These are phyloP conservation scores for Euphonia xanthogaster DNA, from an alignment of 2,797 vertebrate genomes.

Conservation along the genomic window DNA sequence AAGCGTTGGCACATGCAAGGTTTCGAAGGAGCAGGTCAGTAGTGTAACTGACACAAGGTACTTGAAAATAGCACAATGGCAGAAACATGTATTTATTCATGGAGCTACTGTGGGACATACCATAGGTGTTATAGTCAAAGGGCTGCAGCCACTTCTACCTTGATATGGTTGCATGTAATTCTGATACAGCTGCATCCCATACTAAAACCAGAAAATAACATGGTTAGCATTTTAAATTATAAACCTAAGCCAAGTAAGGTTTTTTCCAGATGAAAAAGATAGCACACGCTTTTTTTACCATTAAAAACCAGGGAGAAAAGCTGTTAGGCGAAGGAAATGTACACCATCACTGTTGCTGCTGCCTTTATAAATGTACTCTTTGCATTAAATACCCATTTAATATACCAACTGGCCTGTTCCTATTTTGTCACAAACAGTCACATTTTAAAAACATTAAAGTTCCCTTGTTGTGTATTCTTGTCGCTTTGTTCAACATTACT, in stretches of 20 bases:
- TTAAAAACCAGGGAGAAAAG: not conserved
- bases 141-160: constrained; percentile 78
- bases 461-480: not conserved
- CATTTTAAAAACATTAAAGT: not conserved
- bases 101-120: constrained; percentile 76
- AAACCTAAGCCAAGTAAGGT: not conserved
- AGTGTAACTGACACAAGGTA: not conserved
- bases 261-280: not conserved
- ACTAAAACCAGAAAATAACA: constrained; percentile 77
- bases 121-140: constrained; percentile 88
- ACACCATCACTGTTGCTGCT: not conserved
- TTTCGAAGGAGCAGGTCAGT: not conserved
- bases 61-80: not conserved
- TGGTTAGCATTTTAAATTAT: constrained; percentile 19
- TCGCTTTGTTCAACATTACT: not conserved
- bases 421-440: not conserved
- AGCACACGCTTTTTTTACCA: not conserved
- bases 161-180: constrained; percentile 92
- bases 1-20: not conserved
- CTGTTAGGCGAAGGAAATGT: not conserved
- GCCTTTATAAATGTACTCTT: not conserved
- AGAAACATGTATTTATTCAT: not conserved
- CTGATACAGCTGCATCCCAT: constrained; percentile 94
- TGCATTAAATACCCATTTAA: not conserved
- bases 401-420: not conserved